Conservation (phyloP, 2,888 invertebrate species). For the Apamea sordens region DNA sequence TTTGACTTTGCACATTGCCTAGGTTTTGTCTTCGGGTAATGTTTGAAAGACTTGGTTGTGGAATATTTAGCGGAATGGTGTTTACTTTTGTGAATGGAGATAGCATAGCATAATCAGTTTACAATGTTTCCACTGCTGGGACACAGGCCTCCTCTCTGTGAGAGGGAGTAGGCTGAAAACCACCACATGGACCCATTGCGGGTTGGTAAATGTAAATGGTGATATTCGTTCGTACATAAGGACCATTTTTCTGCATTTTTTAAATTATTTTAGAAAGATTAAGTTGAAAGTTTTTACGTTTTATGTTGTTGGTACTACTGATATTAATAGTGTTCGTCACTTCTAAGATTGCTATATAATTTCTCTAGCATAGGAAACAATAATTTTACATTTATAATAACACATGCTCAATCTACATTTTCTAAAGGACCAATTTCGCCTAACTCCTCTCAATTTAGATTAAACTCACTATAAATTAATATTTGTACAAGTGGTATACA, state of each 20-base stretch:
- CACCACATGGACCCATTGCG: background rate
- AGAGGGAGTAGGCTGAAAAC: background rate
- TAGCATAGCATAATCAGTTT: background rate
- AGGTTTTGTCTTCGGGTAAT: constrained; percentile 25
- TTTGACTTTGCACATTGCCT: constrained; percentile 59
- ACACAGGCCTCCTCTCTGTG: background rate
- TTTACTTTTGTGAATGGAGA: background rate
- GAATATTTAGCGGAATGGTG: constrained; percentile 19
- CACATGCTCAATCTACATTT: background rate
- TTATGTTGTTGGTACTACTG: too few species aligned
- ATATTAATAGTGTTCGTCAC: background rate
- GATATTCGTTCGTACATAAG: background rate
- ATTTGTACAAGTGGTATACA: constrained; percentile 61
- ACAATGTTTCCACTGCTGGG: background rate
- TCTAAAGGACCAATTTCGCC: constrained; percentile 30
- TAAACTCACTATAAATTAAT: constrained; percentile 63
- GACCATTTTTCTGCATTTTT: background rate
- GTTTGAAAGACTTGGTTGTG: constrained; percentile 30
- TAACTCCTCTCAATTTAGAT: constrained; percentile 56
- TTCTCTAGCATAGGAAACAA: background rate
- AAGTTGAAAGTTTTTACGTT: too few species aligned
- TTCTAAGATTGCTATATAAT: background rate
- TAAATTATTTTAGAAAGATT: background rate
- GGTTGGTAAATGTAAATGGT: background rate
- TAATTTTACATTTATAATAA: background rate